Conservation (phyloP, 2,888 invertebrate genomes). For the Spodoptera picta region DNA sequence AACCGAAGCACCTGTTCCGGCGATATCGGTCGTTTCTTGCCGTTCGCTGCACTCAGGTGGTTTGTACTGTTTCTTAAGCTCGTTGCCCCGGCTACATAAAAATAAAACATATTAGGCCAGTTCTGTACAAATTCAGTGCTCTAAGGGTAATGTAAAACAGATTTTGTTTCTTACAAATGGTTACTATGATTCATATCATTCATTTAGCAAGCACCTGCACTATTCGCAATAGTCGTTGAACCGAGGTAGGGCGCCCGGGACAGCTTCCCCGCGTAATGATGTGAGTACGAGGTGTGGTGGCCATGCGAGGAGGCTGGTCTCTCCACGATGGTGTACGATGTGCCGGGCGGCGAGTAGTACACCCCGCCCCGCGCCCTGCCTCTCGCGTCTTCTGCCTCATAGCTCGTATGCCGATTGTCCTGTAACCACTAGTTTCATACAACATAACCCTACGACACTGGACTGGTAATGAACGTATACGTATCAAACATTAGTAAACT, state of each 20-base stretch:
- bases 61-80: constrained; percentile 83
- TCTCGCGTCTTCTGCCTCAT: constrained; percentile 85
- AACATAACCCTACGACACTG: constrained; percentile 44
- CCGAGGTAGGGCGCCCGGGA: constrained; percentile 91
- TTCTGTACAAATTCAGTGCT: neutral
- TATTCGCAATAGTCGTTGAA: constrained; percentile 89
- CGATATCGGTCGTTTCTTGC: constrained; percentile 94
- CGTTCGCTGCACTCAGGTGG: constrained; percentile 88
- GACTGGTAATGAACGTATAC: no score
- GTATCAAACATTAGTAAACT: no score
- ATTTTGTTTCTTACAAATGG: neutral
- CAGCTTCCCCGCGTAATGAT: constrained; percentile 86
- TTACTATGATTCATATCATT: neutral
- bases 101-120: neutral
- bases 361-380: constrained; percentile 90
- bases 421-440: constrained; percentile 76
- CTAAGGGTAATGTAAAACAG: neutral
- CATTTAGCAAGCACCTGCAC: constrained; percentile 68
- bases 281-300: constrained; percentile 90
- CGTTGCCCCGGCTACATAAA: constrained; percentile 71
- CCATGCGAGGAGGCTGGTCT: constrained; percentile 92
- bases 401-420: constrained; percentile 86
- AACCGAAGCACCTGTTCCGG: constrained; percentile 94
- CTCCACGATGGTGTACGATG: constrained; percentile 96
- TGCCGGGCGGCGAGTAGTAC: constrained; percentile 96